These are phyloP conservation scores for mouse (Mus musculus) DNA, from an alignment of 2,113 vertebrate species.

Conservation along the genomic window GRCm39 chr5:71740001-71740500, in stretches of 20 bases:
- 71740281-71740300: conserved; percentile 28
- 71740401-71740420: background rate
- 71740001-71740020: background rate
- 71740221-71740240: background rate
- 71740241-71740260: conserved; percentile 21
- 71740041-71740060: background rate
- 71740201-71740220: background rate
- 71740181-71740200: background rate
- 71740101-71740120: background rate
- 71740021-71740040: conserved; percentile 1
- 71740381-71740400: background rate
- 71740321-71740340: background rate
- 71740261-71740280: conserved; percentile 16
- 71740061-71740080: background rate
- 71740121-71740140: background rate
- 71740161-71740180: background rate
- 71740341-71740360: too few relatives aligned
- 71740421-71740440: background rate
- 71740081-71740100: background rate
- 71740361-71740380: too few relatives aligned
- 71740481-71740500: background rate
- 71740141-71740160: background rate
- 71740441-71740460: background rate
- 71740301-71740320: background rate
- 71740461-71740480: background rate